Evolutionary conservation across 1,140 invertebrate species (phyloP), one percentile per base, ranked within the genome.

Genomic region (Zaprionus tsacasi): DNA sequence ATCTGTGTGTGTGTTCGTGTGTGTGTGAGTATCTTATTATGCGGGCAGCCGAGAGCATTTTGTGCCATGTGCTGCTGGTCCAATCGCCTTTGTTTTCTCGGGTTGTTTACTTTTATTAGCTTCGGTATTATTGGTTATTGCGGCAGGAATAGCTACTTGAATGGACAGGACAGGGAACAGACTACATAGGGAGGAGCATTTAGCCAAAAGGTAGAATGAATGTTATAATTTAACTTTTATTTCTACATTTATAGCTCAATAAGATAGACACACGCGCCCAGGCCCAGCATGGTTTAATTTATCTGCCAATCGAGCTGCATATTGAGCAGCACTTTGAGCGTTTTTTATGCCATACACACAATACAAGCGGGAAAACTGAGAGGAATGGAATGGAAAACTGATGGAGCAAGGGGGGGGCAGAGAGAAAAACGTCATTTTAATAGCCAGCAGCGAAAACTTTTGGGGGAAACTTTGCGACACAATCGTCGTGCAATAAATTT

Each of bases 81-180:
- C 57, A 45, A 15, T 48, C 21, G 54, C 61, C 52, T 71, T 76
- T 71, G 81, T 70, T 72, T 74, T 65, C 69, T 60, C 38, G 66
- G 78, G 80, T 66, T 88, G 81, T 88, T 88, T 89, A 81, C 85
- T 85, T 89, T 88, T 89, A 88, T 88, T 88, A 82, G 81, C 81
- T 85, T 88, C 70, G 71, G 81, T 72, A 88, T 88, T 88, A 89
- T 89, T 89, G 78, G 81, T 88, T 88, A 86, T 82, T 87, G 82
- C 35, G 64, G 65, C 25, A 27, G 50, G 21, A 70, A 54, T 60
- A 48, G 50, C 50, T 55, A 27, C 52, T 66, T 11, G 15, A 45
- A 45, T 12, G 54, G 52, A 27, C 15, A 12, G 12, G 15, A 13
- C 2, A 30, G 25, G 55, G 6, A 27, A 7, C 40, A 33, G 21